Conservation (phyloP, 2,888 invertebrate genomes). For the Gastracanthus pulcherrimus region DNA sequence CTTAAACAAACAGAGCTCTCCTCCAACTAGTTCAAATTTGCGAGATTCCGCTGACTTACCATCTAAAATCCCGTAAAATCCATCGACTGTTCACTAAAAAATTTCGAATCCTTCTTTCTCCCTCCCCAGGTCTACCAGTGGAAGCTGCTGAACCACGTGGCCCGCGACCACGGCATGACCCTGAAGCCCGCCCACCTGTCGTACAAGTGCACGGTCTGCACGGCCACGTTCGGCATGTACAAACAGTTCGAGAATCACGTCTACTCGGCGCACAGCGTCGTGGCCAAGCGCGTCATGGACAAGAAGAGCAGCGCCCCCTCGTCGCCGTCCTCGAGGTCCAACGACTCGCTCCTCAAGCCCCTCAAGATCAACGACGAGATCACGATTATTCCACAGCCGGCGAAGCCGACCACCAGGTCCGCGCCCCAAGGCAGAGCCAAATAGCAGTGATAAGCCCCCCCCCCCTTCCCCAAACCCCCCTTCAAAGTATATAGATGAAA, state of each 20-base stretch:
- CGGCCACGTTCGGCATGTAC: constrained; percentile 96
- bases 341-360: constrained; percentile 86
- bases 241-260: constrained; percentile 96
- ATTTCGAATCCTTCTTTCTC: no score
- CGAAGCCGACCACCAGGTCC: constrained; percentile 77
- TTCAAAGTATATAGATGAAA: no score
- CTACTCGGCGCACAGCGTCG: constrained; percentile 94
- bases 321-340: constrained; percentile 76
- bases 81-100: no score
- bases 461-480: no score
- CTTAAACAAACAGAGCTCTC: not conserved
- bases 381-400: constrained; percentile 92
- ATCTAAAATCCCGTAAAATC: no score
- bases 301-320: constrained; percentile 81
- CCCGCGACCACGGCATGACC: constrained; percentile 93
- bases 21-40: no score
- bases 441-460: constrained; percentile 74
- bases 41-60: no score
- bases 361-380: constrained; percentile 93
- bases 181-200: constrained; percentile 95
- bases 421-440: constrained; percentile 73
- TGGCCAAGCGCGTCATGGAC: constrained; percentile 91
- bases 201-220: constrained; percentile 97
- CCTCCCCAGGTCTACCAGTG: constrained; percentile 94
- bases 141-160: constrained; percentile 95